Percentiles rank a stretch among this genome's conserved stretches.
Evolutionary conservation across 2,113 vertebrate species (phyloP).

Genomic region (Poeciliopsis prolifica): DNA sequence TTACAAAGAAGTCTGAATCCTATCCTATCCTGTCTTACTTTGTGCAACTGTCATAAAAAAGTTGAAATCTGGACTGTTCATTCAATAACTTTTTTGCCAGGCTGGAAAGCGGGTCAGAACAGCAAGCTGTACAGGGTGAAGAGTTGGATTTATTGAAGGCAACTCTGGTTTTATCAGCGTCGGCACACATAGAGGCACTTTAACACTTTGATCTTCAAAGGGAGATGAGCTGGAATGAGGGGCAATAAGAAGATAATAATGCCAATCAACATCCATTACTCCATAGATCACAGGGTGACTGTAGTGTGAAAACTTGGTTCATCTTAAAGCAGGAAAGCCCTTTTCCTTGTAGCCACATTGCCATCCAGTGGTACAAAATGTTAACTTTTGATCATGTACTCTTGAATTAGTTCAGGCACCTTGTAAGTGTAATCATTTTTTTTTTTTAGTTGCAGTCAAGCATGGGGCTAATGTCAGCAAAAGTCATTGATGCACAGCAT

Average conservation of each 20-base stretch:
- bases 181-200: slow-evolving; percentile 66
- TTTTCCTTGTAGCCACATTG: slow-evolving; percentile 62
- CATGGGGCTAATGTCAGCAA: not conserved
- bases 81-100: slow-evolving; percentile 15
- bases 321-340: not conserved
- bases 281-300: slow-evolving; percentile 53
- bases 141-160: slow-evolving; percentile 77
- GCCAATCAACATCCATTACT: slow-evolving; percentile 70
- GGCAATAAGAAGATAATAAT: slow-evolving; percentile 76
- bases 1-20: not conserved
- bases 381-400: not conserved
- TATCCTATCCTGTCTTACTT: not conserved
- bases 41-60: slow-evolving; percentile 6
- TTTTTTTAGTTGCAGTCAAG: not conserved
- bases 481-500: not conserved
- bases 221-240: slow-evolving; percentile 69
- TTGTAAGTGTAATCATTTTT: not conserved
- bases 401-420: not conserved
- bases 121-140: slow-evolving; percentile 49
- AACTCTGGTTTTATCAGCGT: slow-evolving; percentile 68
- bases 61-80: not conserved
- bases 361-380: slow-evolving; percentile 65
- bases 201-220: slow-evolving; percentile 81
- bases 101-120: not conserved
- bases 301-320: slow-evolving; percentile 3